phyloP scores from a whole-genome alignment of 2,797 vertebrate species.

The Pseudomugil tenellus region DNA sequence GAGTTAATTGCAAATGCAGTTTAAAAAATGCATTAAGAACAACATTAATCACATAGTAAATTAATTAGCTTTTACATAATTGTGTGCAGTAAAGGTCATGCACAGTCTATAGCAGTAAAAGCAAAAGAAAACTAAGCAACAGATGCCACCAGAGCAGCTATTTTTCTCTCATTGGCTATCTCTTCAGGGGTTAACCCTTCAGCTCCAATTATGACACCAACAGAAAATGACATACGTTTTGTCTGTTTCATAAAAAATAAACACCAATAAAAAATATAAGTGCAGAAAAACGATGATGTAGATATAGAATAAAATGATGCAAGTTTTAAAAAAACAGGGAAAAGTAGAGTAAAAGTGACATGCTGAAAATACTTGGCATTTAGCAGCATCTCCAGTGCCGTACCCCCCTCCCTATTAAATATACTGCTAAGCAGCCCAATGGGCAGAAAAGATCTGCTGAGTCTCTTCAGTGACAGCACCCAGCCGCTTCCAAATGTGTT shows the following conservation, averaged over 20 bases:
- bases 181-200: background rate
- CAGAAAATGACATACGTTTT: background rate
- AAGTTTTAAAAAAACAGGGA: too few species aligned
- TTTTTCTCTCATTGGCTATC: background rate
- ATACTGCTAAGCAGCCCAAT: too few species aligned
- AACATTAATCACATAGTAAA: background rate
- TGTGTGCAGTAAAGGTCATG: background rate
- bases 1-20: background rate
- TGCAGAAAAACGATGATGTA: too few species aligned
- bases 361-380: too few species aligned
- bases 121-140: background rate
- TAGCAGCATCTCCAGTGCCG: too few species aligned
- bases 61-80: background rate
- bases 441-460: too few species aligned
- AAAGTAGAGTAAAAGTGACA: too few species aligned
- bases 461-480: too few species aligned
- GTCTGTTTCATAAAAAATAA: background rate
- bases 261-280: too few species aligned
- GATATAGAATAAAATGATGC: too few species aligned
- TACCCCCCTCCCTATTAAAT: too few species aligned
- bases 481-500: too few species aligned
- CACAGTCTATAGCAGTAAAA: background rate
- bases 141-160: background rate
- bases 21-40: background rate
- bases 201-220: background rate